Base-by-base conservation (phyloP, 2,888 invertebrate species). In the Phengaris alcon region DNA sequence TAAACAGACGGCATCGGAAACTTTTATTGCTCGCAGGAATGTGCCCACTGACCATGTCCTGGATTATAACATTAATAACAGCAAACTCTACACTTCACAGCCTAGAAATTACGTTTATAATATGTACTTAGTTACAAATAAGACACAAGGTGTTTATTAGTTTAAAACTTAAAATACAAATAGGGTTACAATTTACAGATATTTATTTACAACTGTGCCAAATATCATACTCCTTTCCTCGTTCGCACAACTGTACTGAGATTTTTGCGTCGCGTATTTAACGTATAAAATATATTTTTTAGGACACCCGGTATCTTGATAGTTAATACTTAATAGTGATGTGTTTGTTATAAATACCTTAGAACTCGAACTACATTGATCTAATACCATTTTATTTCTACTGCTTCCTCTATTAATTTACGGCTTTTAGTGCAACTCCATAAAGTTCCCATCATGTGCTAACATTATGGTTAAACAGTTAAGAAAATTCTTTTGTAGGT, bases 361-460 rank as follows among this genome's bases (percentile, higher is more conserved):
- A 51, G 22, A 51, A 51, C 51, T 70, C 48, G 48, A 64, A 22
- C 51, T 51, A 22, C 51, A 51, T 51, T 51, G 12, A 46, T 70
- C 15, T 51, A 70, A 70, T 70, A 15, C 48, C 51, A 51, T 51
- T 70, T 51, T 70, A 70, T 70, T 70, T 51, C 35, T 70, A 70
- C 51, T 70, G 70, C 70, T 70, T 70, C 70, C 70, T 70, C 51
- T 70, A 70, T 70, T 64, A 64, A 52, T 52, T 64, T 35, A 48
- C 15, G 51, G 70, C 70, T 70, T 51, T 51, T 15, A 48, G n/a
- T n/a, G 15, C 48, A 69, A 48, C 46, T 48, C 69, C 69, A 48
- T 69, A 69, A 69, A 69, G 15, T 51, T 70, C 46, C 51, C 70
- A 51, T 70, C 70, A 51, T 70, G 70, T 70, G 13, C n/a, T 69